Percentiles rank a stretch among this genome's conserved stretches.
Conservation (phyloP, 2,797 vertebrate genomes). For the Aselliscus stoliczkanus region DNA sequence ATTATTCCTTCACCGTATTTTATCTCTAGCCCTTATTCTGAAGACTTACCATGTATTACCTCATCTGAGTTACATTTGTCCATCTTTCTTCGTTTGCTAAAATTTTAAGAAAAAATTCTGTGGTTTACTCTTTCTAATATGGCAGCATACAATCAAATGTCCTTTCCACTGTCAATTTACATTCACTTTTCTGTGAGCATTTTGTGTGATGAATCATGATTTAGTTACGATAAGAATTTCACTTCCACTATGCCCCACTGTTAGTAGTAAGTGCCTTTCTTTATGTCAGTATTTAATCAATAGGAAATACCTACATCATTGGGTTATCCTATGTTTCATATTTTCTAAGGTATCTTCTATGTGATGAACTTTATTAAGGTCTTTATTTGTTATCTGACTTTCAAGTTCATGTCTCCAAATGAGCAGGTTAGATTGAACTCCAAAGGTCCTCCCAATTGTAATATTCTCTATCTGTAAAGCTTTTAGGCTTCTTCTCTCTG, state of each 20-base stretch:
- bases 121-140: background rate
- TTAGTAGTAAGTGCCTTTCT: background rate
- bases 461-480: background rate
- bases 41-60: rapidly evolving
- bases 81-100: background rate
- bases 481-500: background rate
- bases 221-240: too few species aligned
- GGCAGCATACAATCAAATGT: background rate
- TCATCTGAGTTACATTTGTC: background rate
- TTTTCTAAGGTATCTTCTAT: background rate
- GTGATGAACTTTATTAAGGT: background rate
- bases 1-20: background rate
- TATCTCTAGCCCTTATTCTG: background rate
- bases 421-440: background rate
- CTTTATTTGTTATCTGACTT: background rate
- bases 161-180: background rate
- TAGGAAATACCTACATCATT: background rate
- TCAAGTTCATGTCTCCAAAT: background rate
- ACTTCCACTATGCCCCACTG: background rate
- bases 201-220: background rate
- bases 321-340: background rate
- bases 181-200: background rate
- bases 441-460: background rate
- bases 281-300: background rate
- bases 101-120: background rate